These are phyloP conservation scores for Charina bottae DNA, from an alignment of 2,113 vertebrate genomes.

Conservation along the genomic window DNA sequence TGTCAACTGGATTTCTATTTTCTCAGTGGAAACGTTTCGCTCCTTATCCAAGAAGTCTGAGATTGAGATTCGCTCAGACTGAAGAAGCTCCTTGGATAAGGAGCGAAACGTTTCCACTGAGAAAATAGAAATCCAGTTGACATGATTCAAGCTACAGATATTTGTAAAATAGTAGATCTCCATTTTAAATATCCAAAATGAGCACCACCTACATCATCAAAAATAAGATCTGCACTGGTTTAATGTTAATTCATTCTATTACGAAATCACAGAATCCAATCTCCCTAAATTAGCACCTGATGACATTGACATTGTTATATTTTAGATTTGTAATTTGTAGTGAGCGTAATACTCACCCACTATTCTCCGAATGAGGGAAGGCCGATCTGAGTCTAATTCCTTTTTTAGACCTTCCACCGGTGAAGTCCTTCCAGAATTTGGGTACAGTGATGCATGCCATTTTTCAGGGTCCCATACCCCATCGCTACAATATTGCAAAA, in stretches of 20 bases:
- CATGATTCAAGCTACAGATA: too few species aligned
- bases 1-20: too few species aligned
- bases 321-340: not conserved
- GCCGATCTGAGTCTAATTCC: slow-evolving; percentile 86
- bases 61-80: too few species aligned
- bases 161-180: not conserved
- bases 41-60: too few species aligned
- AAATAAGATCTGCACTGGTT: not conserved
- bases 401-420: slow-evolving; percentile 91
- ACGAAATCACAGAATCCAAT: not conserved
- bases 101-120: too few species aligned
- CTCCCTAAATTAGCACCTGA: not conserved
- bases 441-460: slow-evolving; percentile 97
- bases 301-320: not conserved
- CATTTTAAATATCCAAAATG: not conserved
- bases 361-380: slow-evolving; percentile 89
- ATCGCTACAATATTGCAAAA: slow-evolving; percentile 78
- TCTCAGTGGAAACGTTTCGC: too few species aligned
- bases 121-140: too few species aligned
- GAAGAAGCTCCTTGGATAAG: too few species aligned
- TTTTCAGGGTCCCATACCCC: slow-evolving; percentile 99
- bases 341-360: slow-evolving; percentile 76
- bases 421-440: slow-evolving; percentile 87
- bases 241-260: not conserved
- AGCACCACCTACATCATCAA: not conserved